Base-by-base conservation (phyloP, 2,888 invertebrate genomes). In the Cheilosia variabilis region DNA sequence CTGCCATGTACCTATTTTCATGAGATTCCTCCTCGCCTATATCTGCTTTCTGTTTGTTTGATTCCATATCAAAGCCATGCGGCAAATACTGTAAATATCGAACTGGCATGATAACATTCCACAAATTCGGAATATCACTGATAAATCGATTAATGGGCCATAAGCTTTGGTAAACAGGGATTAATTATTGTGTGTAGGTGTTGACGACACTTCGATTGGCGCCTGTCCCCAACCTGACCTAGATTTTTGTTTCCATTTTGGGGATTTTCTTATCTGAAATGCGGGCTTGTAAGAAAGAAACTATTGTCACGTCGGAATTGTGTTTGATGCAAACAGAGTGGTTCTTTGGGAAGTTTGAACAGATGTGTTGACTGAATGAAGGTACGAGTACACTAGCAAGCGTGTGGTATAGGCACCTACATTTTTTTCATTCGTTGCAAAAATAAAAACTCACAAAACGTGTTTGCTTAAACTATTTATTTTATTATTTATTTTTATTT, bases 81-180 rank as follows among this genome's bases (percentile, higher is more conserved):
- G 45, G 6, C 45, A 45, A 45, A 17, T 22, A 52, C 22, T 53
- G n/a, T 34, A 53, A 27, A 53, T 31, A 55, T 34, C 27, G 55
- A 55, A 55, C 27, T n/a, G n/a, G 1, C 7, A 34, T 15, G 53
- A 55, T 55, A 55, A 55, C 34, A 55, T 55, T 55, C 55, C 55
- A 55, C n/a, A 31, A 55, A 22, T 31, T 27, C 15, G 10, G 17
- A 31, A 31, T 31, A n/a, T 31, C 34, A 34, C 55, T 34, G 55
- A 55, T 55, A 19, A 34, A 34, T 55, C 34, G 55, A 34, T 31
- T 17, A 55, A 55, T 55, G n/a, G 17, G 31, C 17, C 9, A 2
- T n/a, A 17, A 34, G 17, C 53, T 24, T 55, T 17, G 31, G 17
- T 34, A 34, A 55, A 55, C 9, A n/a, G n/a, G 34, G 31, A 55